Evolutionary conservation across 2,113 vertebrate genomes (phyloP), one percentile per base, ranked within the genome.

Genomic region (Calonectris borealis): DNA sequence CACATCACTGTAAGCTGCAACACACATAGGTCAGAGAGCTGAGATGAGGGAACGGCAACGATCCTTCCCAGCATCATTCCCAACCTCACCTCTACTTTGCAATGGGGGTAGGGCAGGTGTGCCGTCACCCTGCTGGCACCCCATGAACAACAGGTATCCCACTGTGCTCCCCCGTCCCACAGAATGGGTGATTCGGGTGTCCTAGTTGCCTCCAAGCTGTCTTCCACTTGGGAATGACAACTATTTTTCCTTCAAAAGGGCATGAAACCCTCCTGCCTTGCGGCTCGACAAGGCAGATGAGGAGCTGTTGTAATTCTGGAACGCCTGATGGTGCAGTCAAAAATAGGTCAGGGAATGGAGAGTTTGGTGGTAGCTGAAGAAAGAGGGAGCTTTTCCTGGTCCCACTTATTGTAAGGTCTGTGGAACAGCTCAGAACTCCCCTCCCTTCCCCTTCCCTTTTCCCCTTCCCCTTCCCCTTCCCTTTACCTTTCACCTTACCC

Each of bases 401-500:
- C 11, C 26, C 18, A 14, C 2, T 42, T 24, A 15, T 7, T 34
- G 24, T 49, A 24, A 68, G 2, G 14, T 54, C 15, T 64, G 10
- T 49, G 16, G 27, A 62, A 26, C 0, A 38, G 15, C 21, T 71
- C 49, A 55, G 38, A 85, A 49, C 5, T 68, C 10, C 5, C 11
- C 11, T 55, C 1, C 2, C 6, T 22, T 65, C 4, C 13, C 10
- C 18, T 61, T 65, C 12, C 5, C 5, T 5, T 17, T 7, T 54
- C 26, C 3, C 4, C 11, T 46, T 68, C 60, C 3, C 2, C 6
- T 34, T 29, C 4, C 14, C 7, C 18, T 15, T 26, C 21, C 9
- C 16, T 4, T 36, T 32, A 5, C 27, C 16, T 2, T 54, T 26
- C 27, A 5, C 16, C 3, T 36, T 32, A 4, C 21, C 16, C 2